These are phyloP conservation scores for Prunella strophiata DNA, from an alignment of 2,797 vertebrate genomes.

Conservation along the genomic window DNA sequence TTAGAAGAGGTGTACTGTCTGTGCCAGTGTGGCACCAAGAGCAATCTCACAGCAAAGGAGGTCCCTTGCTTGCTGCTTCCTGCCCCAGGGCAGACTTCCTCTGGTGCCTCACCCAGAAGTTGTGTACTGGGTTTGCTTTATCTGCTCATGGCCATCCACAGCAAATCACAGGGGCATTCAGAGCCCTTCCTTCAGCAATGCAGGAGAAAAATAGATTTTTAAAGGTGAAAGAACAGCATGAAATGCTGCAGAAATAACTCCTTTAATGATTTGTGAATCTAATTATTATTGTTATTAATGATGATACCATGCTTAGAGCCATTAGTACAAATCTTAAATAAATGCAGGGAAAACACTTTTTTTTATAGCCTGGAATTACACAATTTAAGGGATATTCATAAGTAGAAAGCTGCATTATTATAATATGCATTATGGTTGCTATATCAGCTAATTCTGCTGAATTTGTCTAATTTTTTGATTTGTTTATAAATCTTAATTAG, in stretches of 20 bases:
- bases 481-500: conserved; percentile 28
- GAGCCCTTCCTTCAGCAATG: neutral
- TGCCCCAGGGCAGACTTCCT: neutral
- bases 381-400: neutral
- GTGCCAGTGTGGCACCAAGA: neutral
- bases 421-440: neutral
- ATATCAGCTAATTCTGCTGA: neutral
- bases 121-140: neutral
- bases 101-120: neutral
- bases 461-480: neutral
- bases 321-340: neutral
- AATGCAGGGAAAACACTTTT: conserved; percentile 8
- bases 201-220: neutral
- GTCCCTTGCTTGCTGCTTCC: neutral
- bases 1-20: neutral
- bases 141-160: neutral
- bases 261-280: neutral
- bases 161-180: neutral
- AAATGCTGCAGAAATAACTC: neutral
- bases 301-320: neutral
- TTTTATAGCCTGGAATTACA: neutral
- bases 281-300: conserved; percentile 26
- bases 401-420: neutral
- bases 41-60: neutral
- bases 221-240: neutral